A percentile compares a stretch with the other conserved stretches of the same genome.
Conservation (phyloP, 2,113 vertebrate species). For the Clinocottus analis region DNA sequence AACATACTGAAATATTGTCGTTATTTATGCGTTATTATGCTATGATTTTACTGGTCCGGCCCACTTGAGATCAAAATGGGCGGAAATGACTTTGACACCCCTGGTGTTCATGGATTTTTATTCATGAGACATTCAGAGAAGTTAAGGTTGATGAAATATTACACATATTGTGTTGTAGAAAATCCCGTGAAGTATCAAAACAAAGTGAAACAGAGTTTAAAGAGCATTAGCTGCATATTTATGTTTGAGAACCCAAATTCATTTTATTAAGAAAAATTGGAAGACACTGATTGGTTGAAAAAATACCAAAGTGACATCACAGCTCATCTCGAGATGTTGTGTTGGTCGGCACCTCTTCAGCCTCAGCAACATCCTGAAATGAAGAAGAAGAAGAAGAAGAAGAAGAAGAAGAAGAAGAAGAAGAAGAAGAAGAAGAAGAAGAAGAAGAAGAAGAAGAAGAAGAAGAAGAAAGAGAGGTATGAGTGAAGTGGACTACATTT, state of each 20-base stretch:
- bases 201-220: background rate
- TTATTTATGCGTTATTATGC: too few species aligned
- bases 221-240: background rate
- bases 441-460: background rate
- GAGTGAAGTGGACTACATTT: background rate
- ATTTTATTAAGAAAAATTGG: slow-evolving; percentile 67
- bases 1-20: too few species aligned
- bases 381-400: background rate
- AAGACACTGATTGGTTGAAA: slow-evolving; percentile 43
- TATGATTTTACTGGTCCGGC: too few species aligned
- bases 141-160: background rate
- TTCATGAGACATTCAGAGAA: background rate
- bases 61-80: too few species aligned
- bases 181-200: background rate
- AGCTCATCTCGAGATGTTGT: slow-evolving; percentile 75
- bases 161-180: background rate
- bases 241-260: slow-evolving; percentile 25
- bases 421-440: background rate
- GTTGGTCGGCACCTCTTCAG: slow-evolving; percentile 40
- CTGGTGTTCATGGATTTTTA: too few species aligned
- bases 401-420: background rate
- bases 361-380: slow-evolving; percentile 54
- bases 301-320: slow-evolving; percentile 52
- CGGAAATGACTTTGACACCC: too few species aligned
- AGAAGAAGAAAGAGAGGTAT: too few species aligned